These are phyloP conservation scores for Sebastes vulpes DNA, from an alignment of 2,797 vertebrate genomes.

Conservation along the genomic window DNA sequence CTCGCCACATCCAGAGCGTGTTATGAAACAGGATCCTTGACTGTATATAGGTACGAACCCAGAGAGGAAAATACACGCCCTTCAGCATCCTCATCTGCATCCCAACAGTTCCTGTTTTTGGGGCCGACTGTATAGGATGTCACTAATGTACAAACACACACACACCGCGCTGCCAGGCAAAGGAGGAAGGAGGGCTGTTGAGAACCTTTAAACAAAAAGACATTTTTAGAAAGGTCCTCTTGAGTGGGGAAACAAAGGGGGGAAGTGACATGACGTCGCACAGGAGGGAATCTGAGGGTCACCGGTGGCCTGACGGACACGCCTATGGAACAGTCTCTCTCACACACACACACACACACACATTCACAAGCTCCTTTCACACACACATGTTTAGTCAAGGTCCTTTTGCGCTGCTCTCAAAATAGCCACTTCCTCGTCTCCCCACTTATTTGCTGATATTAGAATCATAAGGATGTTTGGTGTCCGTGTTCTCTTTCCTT, in stretches of 20 bases:
- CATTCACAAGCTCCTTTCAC: constrained; percentile 40
- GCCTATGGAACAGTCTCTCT: constrained; percentile 77
- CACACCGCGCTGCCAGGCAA: constrained; percentile 48
- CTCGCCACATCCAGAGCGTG: constrained; percentile 38
- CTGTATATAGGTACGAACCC: constrained; percentile 66
- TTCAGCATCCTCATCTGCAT: constrained; percentile 83
- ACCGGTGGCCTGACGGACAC: constrained; percentile 84
- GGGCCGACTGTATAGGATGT: constrained; percentile 73
- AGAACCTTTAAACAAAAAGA: constrained; percentile 91
- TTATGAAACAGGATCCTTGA: constrained; percentile 75
- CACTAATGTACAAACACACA: constrained; percentile 61
- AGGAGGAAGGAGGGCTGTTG: constrained; percentile 87
- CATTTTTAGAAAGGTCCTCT: constrained; percentile 92
- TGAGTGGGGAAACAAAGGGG: constrained; percentile 88
- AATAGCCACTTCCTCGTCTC: constrained; percentile 70
- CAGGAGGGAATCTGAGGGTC: constrained; percentile 81
- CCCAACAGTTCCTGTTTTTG: constrained; percentile 84
- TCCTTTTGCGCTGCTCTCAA: constrained; percentile 37
- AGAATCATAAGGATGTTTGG: constrained; percentile 65
- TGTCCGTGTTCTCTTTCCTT: constrained; percentile 36
- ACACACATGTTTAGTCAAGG: constrained; percentile 44
- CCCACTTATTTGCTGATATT: constrained; percentile 60
- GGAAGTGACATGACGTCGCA: constrained; percentile 90
- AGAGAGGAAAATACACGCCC: constrained; percentile 78
- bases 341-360: constrained; percentile 41